These are phyloP conservation scores for Bugulina stolonifera DNA, from an alignment of 2,888 invertebrate species.

Conservation along the genomic window DNA sequence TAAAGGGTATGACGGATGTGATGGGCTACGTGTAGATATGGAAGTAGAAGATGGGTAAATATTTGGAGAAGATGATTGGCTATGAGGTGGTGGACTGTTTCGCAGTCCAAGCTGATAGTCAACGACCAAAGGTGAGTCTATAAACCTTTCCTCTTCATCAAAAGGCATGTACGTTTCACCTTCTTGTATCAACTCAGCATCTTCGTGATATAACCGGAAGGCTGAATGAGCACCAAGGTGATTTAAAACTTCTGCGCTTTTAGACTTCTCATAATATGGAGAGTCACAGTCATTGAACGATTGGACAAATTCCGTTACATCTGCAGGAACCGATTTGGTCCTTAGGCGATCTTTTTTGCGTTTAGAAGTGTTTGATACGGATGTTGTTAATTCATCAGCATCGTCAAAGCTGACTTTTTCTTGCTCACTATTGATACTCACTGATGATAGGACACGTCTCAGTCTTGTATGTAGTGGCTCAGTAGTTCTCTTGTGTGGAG, in stretches of 20 bases:
- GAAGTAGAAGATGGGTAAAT: neutral
- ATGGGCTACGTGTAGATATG: neutral
- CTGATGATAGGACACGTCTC: conserved; percentile 11
- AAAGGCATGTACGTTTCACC: neutral
- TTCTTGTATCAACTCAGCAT: neutral
- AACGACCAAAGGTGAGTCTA: conserved; percentile 20
- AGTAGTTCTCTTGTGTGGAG: conserved; percentile 5
- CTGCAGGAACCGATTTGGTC: conserved; percentile 11
- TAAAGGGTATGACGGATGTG: neutral
- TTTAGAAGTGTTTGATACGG: neutral
- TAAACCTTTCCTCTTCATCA: conserved; percentile 1
- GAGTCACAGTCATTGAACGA: neutral
- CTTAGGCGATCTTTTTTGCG: neutral
- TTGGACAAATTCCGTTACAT: conserved; percentile 6
- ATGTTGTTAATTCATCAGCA: neutral
- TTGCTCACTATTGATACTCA: conserved; percentile 11
- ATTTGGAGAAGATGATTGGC: neutral
- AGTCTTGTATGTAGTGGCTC: conserved; percentile 13
- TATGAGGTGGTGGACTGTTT: neutral
- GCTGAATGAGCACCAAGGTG: neutral
- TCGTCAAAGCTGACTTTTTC: no score
- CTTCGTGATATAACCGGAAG: conserved; percentile 3
- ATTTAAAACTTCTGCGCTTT: conserved; percentile 21
- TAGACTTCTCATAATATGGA: conserved; percentile 16
- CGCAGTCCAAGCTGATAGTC: conserved; percentile 16